Base-by-base conservation (phyloP, 2,888 invertebrate species). In the Nomada fabriciana region DNA sequence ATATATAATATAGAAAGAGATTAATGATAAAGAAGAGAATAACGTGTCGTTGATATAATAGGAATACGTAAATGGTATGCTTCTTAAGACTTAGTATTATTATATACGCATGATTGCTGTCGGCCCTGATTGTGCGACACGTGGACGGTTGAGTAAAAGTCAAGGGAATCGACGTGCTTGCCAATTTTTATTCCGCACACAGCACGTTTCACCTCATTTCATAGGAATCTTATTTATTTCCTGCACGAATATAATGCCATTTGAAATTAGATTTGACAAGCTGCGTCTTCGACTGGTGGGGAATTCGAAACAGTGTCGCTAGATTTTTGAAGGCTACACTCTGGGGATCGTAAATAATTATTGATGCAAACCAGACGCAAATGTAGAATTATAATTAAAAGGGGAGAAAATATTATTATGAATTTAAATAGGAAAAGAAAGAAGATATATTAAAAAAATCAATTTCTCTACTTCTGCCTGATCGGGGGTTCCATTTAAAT, bases 61-160 rank as follows among this genome's bases (percentile, higher is more conserved):
- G 72, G 70, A 55, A 69, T 73, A 76, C 70, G 70, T 72, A 36
- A 84, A 71, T 71, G 25, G 67, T 76, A 79, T 86, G 84, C 82
- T 86, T 86, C 67, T 76, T 80, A 73, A 70, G 72, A 80, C 65
- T 76, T 86, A 82, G 77, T 82, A 87, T 81, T 86, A 82, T 70
- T 84, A 68, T 65, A 77, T 63, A 63, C 29, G 52, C 50, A 80
- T 72, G 64, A 42, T 78, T 59, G 47, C 43, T 23, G 42, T 55
- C 67, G 71, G 47, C 61, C 53, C 52, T 50, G 13, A 43, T 60
- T 36, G 29, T 25, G n/a, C 50, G 7, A 7, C 1, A 47, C n/a
- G 29, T 25, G 18, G 18, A 23, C 10, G 18, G 53, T 36, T 20
- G 23, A 29, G 10, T 23, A 15, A 15, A 63, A 65, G 29, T 13